Evolutionary conservation across 1,140 invertebrate species (phyloP).

Genomic region (Drosophila tsacasi): DNA sequence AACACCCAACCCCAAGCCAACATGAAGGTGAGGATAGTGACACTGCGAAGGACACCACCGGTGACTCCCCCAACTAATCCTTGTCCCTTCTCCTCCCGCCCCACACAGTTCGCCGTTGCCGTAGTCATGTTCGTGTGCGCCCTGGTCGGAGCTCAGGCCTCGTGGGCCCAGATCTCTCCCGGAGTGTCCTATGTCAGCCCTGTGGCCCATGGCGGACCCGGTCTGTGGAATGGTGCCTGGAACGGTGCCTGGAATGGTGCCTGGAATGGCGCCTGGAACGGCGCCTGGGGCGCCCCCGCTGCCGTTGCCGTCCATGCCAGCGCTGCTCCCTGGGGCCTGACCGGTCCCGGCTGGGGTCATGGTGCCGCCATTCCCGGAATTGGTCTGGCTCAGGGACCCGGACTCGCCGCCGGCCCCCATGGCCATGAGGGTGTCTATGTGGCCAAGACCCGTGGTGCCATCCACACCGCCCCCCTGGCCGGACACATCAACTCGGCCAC

Average conservation of each 20-base stretch:
- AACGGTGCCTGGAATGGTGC: constrained; percentile 60
- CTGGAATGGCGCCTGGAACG: constrained; percentile 70
- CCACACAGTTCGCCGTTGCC: constrained; percentile 80
- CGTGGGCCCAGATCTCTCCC: constrained; percentile 68
- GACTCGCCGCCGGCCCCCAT: constrained; percentile 48
- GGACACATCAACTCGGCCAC: constrained; percentile 84
- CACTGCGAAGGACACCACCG: background rate
- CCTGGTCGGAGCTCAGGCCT: constrained; percentile 77
- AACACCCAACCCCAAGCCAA: constrained; percentile 68
- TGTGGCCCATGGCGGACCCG: constrained; percentile 57
- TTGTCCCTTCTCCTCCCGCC: constrained; percentile 7
- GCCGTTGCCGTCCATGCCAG: constrained; percentile 69
- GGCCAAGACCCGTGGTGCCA: constrained; percentile 86
- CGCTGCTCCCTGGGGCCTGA: constrained; percentile 65
- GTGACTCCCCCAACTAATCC: background rate
- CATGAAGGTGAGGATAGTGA: constrained; percentile 76
- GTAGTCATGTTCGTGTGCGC: constrained; percentile 85
- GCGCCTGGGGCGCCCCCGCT: constrained; percentile 62
- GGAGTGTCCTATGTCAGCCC: constrained; percentile 78
- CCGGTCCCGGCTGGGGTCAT: constrained; percentile 59
- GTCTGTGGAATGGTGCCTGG: constrained; percentile 65
- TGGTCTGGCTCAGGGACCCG: constrained; percentile 76
- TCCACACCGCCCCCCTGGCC: constrained; percentile 86
- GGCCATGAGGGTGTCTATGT: constrained; percentile 85
- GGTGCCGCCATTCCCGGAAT: constrained; percentile 77